Conservation (phyloP, 1,140 invertebrate species). For the Bombus huntii region DNA sequence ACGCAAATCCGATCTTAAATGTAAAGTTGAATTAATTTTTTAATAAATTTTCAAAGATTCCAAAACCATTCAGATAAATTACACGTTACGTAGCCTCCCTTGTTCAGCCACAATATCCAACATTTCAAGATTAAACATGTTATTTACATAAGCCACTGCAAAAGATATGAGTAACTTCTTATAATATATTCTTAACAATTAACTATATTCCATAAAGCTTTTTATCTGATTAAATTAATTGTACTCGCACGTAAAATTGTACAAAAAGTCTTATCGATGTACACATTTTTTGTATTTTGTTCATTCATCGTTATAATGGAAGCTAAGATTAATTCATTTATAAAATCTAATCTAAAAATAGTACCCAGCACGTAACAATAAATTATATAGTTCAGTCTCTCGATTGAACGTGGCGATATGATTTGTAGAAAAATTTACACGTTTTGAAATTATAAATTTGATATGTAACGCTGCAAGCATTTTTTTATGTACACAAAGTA, state of each 20-base stretch:
- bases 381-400: conserved; percentile 63
- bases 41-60: conserved; percentile 20
- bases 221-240: conserved; percentile 54
- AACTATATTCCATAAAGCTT: conserved; percentile 39
- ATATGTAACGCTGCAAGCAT: conserved; percentile 34
- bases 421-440: conserved; percentile 36
- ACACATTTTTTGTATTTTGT: neutral
- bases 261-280: conserved; percentile 29
- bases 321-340: conserved; percentile 32
- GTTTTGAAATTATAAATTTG: neutral
- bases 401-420: conserved; percentile 34
- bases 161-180: conserved; percentile 12
- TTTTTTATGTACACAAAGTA: conserved; percentile 25
- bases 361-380: conserved; percentile 55
- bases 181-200: conserved; percentile 30
- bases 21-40: neutral
- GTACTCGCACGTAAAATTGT: conserved; percentile 59
- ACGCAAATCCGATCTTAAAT: neutral
- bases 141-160: conserved; percentile 34
- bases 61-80: neutral
- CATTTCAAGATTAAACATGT: conserved; percentile 1
- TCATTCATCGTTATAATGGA: conserved; percentile 15
- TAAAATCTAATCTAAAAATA: conserved; percentile 52
- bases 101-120: conserved; percentile 20
- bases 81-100: neutral